Percentiles rank a stretch among this genome's conserved stretches.
Conservation (phyloP, 2,888 invertebrate genomes). For the Buathra laborator region DNA sequence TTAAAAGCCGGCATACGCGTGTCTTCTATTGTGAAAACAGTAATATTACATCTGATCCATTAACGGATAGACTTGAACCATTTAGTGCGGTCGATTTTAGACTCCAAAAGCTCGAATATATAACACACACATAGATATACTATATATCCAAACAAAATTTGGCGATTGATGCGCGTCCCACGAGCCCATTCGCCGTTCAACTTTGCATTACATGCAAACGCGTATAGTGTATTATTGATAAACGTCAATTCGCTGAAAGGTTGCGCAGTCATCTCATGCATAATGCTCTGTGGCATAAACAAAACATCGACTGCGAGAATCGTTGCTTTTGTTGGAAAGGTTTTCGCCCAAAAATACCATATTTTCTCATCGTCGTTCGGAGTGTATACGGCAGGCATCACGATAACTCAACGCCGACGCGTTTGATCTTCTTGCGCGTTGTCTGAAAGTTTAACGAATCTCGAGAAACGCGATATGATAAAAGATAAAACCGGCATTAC, state of each 20-base stretch:
- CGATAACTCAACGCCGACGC: not conserved
- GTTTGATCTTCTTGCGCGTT: not conserved
- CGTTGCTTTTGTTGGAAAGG: slow-evolving; percentile 13
- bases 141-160: not conserved
- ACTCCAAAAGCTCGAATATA: too few relatives aligned
- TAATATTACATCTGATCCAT: too few relatives aligned
- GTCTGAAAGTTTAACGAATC: not conserved
- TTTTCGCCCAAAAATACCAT: slow-evolving; percentile 16
- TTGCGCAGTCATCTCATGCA: slow-evolving; percentile 8
- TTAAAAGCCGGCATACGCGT: too few relatives aligned
- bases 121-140: too few relatives aligned
- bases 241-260: slow-evolving; percentile 15
- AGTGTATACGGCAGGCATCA: not conserved
- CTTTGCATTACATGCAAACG: not conserved
- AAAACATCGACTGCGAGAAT: not conserved
- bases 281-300: slow-evolving; percentile 30
- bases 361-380: not conserved
- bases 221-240: slow-evolving; percentile 25
- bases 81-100: too few relatives aligned
- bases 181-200: too few relatives aligned
- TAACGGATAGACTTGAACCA: too few relatives aligned
- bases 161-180: not conserved
- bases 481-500: slow-evolving; percentile 1
- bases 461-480: not conserved
- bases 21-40: too few relatives aligned